Evolutionary conservation across 2,797 vertebrate genomes (phyloP).

Genomic region (Lemur catta): DNA sequence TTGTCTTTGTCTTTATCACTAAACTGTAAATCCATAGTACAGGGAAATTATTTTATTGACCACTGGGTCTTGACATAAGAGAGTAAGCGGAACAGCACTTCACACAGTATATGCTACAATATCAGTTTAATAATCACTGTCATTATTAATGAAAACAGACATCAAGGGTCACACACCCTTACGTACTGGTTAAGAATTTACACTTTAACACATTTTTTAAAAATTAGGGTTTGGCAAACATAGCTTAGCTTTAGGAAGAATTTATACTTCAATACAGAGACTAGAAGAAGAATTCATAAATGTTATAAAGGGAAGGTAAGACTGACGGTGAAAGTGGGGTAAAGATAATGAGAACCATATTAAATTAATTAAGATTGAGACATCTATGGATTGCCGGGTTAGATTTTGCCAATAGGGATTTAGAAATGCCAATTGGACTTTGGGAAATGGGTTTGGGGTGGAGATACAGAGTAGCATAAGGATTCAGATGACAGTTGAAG

Average conservation of each 20-base stretch:
- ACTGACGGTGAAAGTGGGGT: neutral
- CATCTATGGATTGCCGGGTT: neutral
- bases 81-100: neutral
- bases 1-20: neutral
- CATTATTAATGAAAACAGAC: neutral
- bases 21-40: neutral
- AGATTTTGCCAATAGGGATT: neutral
- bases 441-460: neutral
- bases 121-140: neutral
- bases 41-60: neutral
- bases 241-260: neutral
- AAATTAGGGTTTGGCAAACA: neutral
- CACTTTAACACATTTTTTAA: neutral
- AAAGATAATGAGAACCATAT: neutral
- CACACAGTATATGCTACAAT: neutral
- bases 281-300: neutral
- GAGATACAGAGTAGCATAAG: neutral
- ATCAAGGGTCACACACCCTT: neutral
- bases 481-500: neutral
- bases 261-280: neutral
- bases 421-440: neutral
- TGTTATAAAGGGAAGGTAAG: neutral
- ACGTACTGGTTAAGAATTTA: neutral
- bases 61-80: neutral
- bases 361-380: neutral